Evolutionary conservation across 1,140 invertebrate species (phyloP), one percentile per base, ranked within the genome.

Genomic region (Lasioglossum albipes): DNA sequence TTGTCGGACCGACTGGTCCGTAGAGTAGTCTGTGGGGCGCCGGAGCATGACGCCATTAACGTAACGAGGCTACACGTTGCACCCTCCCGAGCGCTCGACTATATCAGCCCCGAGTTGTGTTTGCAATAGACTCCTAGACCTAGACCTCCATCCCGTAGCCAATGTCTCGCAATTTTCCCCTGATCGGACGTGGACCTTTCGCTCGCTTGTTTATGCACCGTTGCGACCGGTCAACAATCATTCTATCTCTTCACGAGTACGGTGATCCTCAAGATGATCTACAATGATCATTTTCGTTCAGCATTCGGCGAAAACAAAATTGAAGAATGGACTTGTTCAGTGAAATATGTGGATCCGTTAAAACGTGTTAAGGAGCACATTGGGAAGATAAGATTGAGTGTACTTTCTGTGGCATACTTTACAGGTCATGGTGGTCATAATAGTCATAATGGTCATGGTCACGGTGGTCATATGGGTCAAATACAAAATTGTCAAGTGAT

Each of bases 41-140:
- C 87, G 89, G 90, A 90, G 88, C 90, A 88, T 91, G 87, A 91
- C 90, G 89, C 84, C 87, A 87, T 88, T 89, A 88, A 87, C 82
- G 88, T 87, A 90, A 89, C 87, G 88, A 84, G 85, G 87, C 84
- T 85, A 88, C 87, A 87, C 82, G 87, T 87, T 84, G 87, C 84
- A 88, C 88, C 85, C 87, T 82, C 66, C 70, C 75, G 64, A 69
- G 75, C 81, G 86, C 72, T 79, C 72, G 80, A 84, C 84, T 90
- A 88, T 73, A 84, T 86, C 81, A 84, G 84, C 83, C 77, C 86
- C 79, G 79, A 86, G 84, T 81, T 52, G 61, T 75, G 75, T 70
- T 74, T 41, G 80, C 81, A 83, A 81, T 83, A 71, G 75, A 84
- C 83, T 89, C 84, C 84, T 88, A 88, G 86, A 89, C 87, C 88